Evolutionary conservation across 2,888 invertebrate species (phyloP).

Genomic region (Lycia hirtaria): DNA sequence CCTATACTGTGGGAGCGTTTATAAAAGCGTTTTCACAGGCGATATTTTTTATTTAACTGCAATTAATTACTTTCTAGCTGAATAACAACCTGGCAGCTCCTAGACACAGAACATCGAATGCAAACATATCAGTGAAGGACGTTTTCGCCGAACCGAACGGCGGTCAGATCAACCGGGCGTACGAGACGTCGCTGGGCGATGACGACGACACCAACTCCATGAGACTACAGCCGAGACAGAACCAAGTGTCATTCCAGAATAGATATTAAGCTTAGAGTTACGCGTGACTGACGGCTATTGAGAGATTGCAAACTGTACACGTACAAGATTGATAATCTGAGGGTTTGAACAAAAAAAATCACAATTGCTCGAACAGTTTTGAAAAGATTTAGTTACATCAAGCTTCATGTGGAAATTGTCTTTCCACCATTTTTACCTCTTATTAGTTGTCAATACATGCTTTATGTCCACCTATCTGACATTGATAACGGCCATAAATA

Average conservation of each 20-base stretch:
- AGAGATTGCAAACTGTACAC: not conserved
- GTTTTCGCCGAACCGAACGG: slow-evolving; percentile 90
- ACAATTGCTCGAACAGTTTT: too few species aligned
- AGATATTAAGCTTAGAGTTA: slow-evolving; percentile 58
- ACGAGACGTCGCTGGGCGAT: slow-evolving; percentile 88
- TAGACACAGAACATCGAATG: slow-evolving; percentile 90
- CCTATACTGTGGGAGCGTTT: too few species aligned
- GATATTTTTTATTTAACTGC: too few species aligned
- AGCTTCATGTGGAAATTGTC: too few species aligned
- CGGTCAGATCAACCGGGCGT: slow-evolving; percentile 92
- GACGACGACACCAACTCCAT: slow-evolving; percentile 90
- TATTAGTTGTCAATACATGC: too few species aligned
- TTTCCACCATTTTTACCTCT: too few species aligned
- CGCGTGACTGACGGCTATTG: slow-evolving; percentile 4
- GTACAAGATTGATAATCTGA: too few species aligned
- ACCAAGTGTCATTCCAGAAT: slow-evolving; percentile 86
- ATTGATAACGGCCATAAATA: too few species aligned
- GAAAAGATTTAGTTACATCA: too few species aligned
- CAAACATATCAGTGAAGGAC: slow-evolving; percentile 92
- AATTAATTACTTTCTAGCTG: slow-evolving; percentile 65
- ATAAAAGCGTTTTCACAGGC: too few species aligned
- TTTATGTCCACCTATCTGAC: too few species aligned
- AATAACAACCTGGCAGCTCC: slow-evolving; percentile 87
- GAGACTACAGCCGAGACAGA: slow-evolving; percentile 88
- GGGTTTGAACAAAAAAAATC: too few species aligned